phyloP scores from a whole-genome alignment of 2,113 vertebrate species.

The Dasyornis broadbenti region DNA sequence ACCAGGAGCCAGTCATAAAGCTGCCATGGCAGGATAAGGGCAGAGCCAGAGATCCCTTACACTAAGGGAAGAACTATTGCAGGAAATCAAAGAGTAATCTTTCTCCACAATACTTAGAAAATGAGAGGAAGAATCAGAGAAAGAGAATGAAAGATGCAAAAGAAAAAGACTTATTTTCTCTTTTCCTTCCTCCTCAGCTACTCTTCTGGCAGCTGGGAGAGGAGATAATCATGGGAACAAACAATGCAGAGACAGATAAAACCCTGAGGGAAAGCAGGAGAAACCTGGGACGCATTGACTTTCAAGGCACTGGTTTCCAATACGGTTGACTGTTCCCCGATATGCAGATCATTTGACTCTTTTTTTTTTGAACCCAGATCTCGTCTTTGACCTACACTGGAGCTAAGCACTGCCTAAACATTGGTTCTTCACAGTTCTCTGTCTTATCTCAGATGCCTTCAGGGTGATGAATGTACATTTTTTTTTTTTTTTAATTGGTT shows the following conservation, averaged over 20 bases:
- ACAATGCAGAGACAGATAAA: background rate
- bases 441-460: background rate
- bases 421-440: background rate
- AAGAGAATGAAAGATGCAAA: background rate
- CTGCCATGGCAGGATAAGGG: background rate
- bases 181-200: background rate
- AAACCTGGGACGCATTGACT: background rate
- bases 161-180: background rate
- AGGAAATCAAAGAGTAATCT: background rate
- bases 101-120: background rate
- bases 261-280: background rate
- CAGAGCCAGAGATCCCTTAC: background rate
- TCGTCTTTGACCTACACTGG: background rate
- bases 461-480: background rate
- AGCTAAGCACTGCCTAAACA: background rate
- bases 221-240: background rate
- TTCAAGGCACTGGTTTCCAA: background rate
- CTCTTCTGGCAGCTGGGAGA: background rate
- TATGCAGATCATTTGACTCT: background rate
- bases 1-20: background rate
- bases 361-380: background rate
- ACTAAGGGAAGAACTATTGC: background rate
- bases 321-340: rapidly evolving
- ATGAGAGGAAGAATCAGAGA: background rate
- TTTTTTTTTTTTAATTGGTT: background rate